Evolutionary conservation across 2,797 vertebrate genomes (phyloP), one percentile per base, ranked within the genome.

Genomic region (Hirundo rustica): DNA sequence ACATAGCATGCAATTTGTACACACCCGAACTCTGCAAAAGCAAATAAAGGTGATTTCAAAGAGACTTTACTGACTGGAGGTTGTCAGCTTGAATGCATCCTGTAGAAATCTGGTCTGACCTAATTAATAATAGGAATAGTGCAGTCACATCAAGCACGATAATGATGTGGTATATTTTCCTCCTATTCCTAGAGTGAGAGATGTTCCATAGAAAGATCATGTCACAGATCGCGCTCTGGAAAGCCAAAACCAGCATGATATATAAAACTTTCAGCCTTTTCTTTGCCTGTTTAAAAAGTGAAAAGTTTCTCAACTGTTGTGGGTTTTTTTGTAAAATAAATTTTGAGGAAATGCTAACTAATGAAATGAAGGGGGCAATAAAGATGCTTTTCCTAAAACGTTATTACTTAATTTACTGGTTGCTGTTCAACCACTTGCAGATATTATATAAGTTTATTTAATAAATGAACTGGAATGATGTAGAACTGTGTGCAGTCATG

Each of bases 341-440:
- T 38, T 38, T 38, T 27, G 25, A 58, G 44, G 14, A 88, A 53
- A 78, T 6, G 2, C 30, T 71, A 50, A 15, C 20, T 85, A 47
- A 72, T n/a, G 40, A 92, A 83, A 51, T 8, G 5, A 4, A 5
- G 13, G 3, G 0, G 2, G 1, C 7, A 38, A 19, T 58, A 11
- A n/a, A n/a, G 11, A 58, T 79, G 1, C 20, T 66, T n/a, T 80
- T 74, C 23, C 48, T 11, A 84, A 90, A 88, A 55, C 3, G 12
- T 87, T 73, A 21, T 66, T 11, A 68, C 71, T 80, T 75, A 2
- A 51, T 86, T 87, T 86, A 14, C 23, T 73, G 38, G 11, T 38
- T 82, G 27, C 15, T 29, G 9, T 71, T 85, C 38, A 54, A 7
- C 14, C 30, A 23, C n/a, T 44, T 76, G n/a, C 13, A 70, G 89